Base-by-base conservation (phyloP, 2,888 invertebrate genomes). In the Phasia obesa region DNA sequence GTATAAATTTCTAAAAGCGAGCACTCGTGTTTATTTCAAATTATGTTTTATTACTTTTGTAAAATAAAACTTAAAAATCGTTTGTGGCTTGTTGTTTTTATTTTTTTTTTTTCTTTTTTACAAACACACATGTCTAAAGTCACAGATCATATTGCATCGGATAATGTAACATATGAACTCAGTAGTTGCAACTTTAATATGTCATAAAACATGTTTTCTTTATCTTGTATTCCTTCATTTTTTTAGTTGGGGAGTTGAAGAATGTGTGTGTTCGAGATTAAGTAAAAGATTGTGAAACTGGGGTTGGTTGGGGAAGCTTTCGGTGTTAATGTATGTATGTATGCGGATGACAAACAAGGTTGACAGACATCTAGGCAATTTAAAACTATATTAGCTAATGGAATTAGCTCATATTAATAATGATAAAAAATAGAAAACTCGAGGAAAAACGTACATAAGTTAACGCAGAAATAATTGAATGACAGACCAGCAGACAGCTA, bases 381-480 rank as follows among this genome's bases (percentile, higher is more conserved):
- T 53, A 69, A 76, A 80, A 19, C 38, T 53, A 67, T 35, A 55
- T 62, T 62, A 69, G 19, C 25, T 75, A 75, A 80, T 80, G 62
- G 49, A 80, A 80, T 80, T 80, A 80, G 80, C 69, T 80, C 69
- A 80, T 62, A 44, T 80, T 80, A 38, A 69, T 80, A 55, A 69
- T 23, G 65, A 31, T 23, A 51, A 51, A 21, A 55, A 67, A 27
- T 15, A 65, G n/a, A 53, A 11, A 11, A 35, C 27, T 47, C 23
- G 38, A n/a, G 38, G 38, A 0, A n/a, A n/a, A 42, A 15, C 4
- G 38, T 13, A 42, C 38, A 42, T 15, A n/a, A 42, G 15, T 42
- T 15, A 42, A 47, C 44, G 17, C 4, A 31, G 11, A 11, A 11
- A 35, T 1, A 35, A 35, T 11, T 35, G 11, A 35, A 35, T 35